These are phyloP conservation scores for Sphaerodactylus townsendi DNA, from an alignment of 2,113 vertebrate genomes.

Conservation along the genomic window DNA sequence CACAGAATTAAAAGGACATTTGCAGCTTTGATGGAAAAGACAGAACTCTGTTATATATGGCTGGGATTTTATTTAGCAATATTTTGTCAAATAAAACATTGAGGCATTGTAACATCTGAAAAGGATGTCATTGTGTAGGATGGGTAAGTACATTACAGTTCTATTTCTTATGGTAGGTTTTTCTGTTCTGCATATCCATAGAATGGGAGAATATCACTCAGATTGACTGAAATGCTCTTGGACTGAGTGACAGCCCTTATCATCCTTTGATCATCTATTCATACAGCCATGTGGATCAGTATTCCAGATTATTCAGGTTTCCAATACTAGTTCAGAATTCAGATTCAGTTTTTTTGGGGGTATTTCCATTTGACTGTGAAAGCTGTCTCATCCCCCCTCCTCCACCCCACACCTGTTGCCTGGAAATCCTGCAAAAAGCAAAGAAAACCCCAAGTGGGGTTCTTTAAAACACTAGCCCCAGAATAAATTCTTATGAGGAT, in stretches of 20 bases:
- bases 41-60: not conserved
- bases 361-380: too few species aligned
- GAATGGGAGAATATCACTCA: slow-evolving; percentile 5
- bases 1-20: slow-evolving; percentile 36
- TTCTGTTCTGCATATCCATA: not conserved
- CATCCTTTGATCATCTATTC: not conserved
- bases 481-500: too few species aligned
- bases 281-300: not conserved
- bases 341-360: too few species aligned
- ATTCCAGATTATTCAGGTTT: too few species aligned
- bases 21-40: slow-evolving; percentile 18
- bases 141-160: not conserved
- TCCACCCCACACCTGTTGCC: too few species aligned
- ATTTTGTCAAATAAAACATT: slow-evolving; percentile 34
- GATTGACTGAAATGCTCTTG: not conserved
- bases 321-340: too few species aligned
- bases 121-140: not conserved
- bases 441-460: too few species aligned
- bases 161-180: not conserved
- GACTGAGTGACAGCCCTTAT: too few species aligned
- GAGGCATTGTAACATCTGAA: not conserved
- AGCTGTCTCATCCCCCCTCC: too few species aligned
- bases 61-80: slow-evolving; percentile 31
- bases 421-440: too few species aligned
- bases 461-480: too few species aligned